Evolutionary conservation across 2,888 invertebrate species (phyloP).

Genomic region (Chironomus tentans): DNA sequence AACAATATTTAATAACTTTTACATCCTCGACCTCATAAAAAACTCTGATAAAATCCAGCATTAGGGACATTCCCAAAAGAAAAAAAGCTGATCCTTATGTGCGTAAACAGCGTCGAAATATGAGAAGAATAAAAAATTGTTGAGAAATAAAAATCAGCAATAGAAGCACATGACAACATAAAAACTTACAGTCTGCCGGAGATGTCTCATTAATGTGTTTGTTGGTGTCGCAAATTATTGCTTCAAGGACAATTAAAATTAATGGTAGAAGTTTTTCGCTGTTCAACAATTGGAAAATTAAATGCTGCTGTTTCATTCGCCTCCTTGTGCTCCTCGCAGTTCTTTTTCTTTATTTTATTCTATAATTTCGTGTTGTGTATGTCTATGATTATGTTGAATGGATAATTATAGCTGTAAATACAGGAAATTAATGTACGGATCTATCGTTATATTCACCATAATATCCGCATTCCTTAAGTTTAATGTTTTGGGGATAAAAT

Average conservation of each 20-base stretch:
- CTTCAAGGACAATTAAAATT: slow-evolving; percentile 26
- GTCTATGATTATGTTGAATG: neutral
- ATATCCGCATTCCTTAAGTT: neutral
- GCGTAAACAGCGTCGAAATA: no score
- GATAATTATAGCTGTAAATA: slow-evolving; percentile 1
- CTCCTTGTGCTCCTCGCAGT: neutral
- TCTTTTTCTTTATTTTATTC: neutral
- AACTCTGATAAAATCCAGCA: no score
- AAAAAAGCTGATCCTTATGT: no score
- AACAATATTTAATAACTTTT: no score
- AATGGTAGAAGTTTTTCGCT: slow-evolving; percentile 14
- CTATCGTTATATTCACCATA: neutral
- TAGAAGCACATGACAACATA: neutral
- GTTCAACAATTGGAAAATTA: slow-evolving; percentile 26
- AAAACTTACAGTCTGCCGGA: slow-evolving; percentile 17
- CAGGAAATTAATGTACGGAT: neutral
- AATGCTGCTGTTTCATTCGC: neutral
- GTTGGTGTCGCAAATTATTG: slow-evolving; percentile 25
- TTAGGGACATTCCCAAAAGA: no score
- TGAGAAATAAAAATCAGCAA: neutral
- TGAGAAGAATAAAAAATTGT: neutral
- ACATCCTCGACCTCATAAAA: no score
- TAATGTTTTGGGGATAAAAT: neutral
- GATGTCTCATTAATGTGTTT: slow-evolving; percentile 16
- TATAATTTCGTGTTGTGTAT: neutral